phyloP scores from a whole-genome alignment of 64 coral and sea anemone species.

The Anthopleura sola region DNA sequence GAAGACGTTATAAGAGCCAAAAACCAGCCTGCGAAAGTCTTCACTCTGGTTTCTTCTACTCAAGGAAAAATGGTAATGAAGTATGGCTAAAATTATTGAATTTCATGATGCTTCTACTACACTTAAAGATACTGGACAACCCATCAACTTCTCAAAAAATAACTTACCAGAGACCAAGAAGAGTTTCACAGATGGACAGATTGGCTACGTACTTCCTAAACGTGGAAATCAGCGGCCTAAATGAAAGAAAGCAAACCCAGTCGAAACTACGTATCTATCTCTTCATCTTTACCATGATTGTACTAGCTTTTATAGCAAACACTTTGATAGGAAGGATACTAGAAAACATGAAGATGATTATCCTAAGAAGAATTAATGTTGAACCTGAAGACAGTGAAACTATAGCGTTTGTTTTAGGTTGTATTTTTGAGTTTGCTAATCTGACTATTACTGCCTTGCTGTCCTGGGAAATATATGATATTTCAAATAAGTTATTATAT shows the following conservation, averaged over 20 bases:
- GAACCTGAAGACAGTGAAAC: not conserved
- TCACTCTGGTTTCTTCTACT: too few relatives aligned
- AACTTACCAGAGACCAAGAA: slow-evolving; percentile 8
- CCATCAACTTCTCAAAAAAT: not conserved
- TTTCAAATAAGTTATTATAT: not conserved
- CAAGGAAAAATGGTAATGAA: not conserved
- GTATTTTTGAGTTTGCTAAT: slow-evolving; percentile 13
- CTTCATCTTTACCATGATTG: not conserved
- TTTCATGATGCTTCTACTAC: not conserved
- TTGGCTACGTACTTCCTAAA: not conserved
- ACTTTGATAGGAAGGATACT: slow-evolving; percentile 15
- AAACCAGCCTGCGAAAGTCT: too few relatives aligned
- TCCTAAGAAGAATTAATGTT: not conserved
- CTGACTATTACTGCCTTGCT: slow-evolving; percentile 11
- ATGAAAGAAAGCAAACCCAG: not conserved
- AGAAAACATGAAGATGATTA: slow-evolving; percentile 2
- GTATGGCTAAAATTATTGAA: not conserved
- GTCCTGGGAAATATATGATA: slow-evolving; percentile 10
- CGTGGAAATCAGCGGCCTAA: not conserved
- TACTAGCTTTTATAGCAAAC: slow-evolving; percentile 13
- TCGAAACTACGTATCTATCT: not conserved
- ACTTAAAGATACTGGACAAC: not conserved
- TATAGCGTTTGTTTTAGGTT: not conserved
- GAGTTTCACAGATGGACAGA: slow-evolving; percentile 6
- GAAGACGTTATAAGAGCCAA: too few relatives aligned